A percentile compares a stretch with the other conserved stretches of the same genome.
phyloP scores from a whole-genome alignment of 2,797 vertebrate genomes.

The Bucorvus abyssinicus region DNA sequence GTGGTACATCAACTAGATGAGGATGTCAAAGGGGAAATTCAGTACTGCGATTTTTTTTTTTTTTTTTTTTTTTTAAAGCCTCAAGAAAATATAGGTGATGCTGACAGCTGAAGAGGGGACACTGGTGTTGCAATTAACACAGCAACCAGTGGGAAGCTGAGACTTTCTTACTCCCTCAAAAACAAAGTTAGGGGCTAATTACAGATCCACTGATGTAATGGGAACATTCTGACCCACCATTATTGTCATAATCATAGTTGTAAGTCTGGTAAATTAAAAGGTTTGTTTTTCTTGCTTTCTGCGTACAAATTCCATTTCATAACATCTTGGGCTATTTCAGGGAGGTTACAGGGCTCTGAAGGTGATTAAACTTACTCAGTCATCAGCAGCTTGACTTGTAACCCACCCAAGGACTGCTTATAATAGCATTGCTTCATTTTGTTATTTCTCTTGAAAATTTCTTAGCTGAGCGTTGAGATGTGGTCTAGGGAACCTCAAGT shows the following conservation, averaged over 20 bases:
- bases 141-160: background rate
- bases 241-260: slow-evolving; percentile 21
- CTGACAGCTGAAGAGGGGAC: background rate
- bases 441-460: slow-evolving; percentile 7
- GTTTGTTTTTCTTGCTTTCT: slow-evolving; percentile 28
- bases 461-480: background rate
- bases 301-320: background rate
- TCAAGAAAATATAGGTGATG: background rate
- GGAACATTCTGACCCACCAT: slow-evolving; percentile 21
- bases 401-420: background rate
- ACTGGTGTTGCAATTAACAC: background rate
- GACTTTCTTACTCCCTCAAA: background rate
- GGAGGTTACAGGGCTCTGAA: background rate
- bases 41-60: background rate
- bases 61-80: background rate
- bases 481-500: background rate
- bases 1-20: background rate
- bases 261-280: slow-evolving; percentile 16
- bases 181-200: slow-evolving; percentile 20
- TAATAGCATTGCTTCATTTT: slow-evolving; percentile 1
- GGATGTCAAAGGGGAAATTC: background rate
- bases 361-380: slow-evolving; percentile 22
- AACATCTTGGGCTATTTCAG: slow-evolving; percentile 1
- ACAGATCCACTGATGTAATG: background rate
- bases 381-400: background rate